Percentiles rank a stretch among this genome's conserved stretches.
These are phyloP conservation scores for Coreius guichenoti DNA, from an alignment of 2,797 vertebrate species.

Conservation along the genomic window DNA sequence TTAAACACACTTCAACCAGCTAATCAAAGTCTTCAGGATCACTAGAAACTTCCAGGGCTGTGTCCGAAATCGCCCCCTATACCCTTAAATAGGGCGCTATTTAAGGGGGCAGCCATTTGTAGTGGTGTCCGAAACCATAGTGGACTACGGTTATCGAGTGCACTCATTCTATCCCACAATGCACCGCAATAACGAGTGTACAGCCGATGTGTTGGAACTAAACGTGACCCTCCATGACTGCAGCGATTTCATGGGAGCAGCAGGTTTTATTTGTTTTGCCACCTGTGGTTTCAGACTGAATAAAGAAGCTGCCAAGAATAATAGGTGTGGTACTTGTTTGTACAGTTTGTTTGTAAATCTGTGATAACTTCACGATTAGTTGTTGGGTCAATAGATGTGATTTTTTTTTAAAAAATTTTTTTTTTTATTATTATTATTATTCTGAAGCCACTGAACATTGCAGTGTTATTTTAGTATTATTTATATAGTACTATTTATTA, in stretches of 20 bases:
- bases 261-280: not conserved
- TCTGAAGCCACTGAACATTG: not conserved
- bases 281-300: not conserved
- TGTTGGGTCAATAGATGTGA: not conserved
- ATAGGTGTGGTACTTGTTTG: constrained; percentile 10
- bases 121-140: too few species aligned
- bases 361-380: not conserved
- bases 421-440: too few species aligned
- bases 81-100: too few species aligned
- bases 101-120: too few species aligned
- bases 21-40: not conserved
- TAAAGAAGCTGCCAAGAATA: constrained; percentile 9
- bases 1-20: constrained; percentile 6
- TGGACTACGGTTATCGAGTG: too few species aligned
- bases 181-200: too few species aligned
- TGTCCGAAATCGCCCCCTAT: too few species aligned
- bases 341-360: constrained; percentile 7
- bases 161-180: too few species aligned
- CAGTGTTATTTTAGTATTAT: not conserved
- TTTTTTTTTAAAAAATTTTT: not conserved
- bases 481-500: not conserved
- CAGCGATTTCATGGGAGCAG: not conserved
- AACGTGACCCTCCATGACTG: not conserved
- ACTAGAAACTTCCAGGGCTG: not conserved
- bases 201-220: not conserved